Conservation (phyloP, 2,113 vertebrate genomes). For the Cyprinus carpio region DNA sequence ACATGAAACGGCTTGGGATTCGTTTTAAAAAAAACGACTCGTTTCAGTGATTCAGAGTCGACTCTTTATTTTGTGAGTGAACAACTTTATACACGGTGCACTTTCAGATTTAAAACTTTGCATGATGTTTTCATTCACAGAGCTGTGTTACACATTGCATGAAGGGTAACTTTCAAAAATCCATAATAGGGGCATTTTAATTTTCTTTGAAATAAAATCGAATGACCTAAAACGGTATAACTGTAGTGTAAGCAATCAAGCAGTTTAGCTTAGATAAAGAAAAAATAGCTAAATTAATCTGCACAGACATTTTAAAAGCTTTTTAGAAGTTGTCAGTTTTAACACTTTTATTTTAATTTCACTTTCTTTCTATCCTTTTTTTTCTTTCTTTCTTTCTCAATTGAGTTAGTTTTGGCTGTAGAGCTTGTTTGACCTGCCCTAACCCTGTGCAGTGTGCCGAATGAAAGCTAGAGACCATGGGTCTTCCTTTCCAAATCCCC, state of each 20-base stretch:
- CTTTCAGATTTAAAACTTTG: no score
- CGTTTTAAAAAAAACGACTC: no score
- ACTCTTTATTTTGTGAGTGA: no score
- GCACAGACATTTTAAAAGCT: not conserved
- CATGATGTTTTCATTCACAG: no score
- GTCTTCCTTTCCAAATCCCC: conserved; percentile 16
- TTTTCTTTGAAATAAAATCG: not conserved
- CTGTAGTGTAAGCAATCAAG: not conserved
- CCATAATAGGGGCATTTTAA: no score
- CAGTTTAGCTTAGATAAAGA: not conserved
- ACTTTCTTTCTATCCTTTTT: not conserved
- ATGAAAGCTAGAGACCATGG: conserved; percentile 23
- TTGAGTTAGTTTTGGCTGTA: not conserved
- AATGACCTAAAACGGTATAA: not conserved
- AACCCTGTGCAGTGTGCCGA: conserved; percentile 8
- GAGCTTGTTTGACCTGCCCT: conserved; percentile 5
- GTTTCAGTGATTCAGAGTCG: no score
- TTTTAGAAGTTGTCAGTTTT: not conserved
- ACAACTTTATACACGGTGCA: no score
- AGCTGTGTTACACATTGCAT: no score
- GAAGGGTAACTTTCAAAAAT: no score
- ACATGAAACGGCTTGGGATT: no score
- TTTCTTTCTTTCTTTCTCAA: conserved; percentile 24
- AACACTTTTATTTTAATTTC: not conserved
- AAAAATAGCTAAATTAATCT: not conserved